Evolutionary conservation across 2,113 vertebrate genomes (phyloP), one percentile per base, ranked within the genome.

Genomic region (Addax nasomaculatus): DNA sequence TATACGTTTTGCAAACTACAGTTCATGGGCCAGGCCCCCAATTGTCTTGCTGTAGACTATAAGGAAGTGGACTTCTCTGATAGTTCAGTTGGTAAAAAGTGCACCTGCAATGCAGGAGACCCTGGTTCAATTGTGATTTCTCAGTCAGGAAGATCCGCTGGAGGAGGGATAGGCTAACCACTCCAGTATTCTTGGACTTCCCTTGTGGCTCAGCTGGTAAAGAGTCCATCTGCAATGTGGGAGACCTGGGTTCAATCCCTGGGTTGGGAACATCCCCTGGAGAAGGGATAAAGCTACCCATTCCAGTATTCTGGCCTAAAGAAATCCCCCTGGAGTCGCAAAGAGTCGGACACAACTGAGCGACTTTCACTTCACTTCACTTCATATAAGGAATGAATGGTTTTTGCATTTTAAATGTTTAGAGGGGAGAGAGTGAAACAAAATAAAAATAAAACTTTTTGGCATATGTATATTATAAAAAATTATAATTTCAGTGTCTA

Each of bases 131-230:
- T 39, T 73, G 19, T 0, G 1, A 73, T 23, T 73, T 11, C 21
- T 12, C 10, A n/a, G 10, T 73, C 1, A 0, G 19, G n/a, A 73
- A 73, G 67, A 73, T 73, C 5, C 0, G 0, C 11, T 73, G 67
- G 19, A 73, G n/a, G 21, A 73, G n/a, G 5, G 67, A 39, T 39
- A 73, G n/a, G 19, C 36, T 70, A 73, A 36, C 10, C 10, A 12
- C 5, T 39, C 67, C 19, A 39, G 67, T 73, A 39, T 73, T 39
- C n/a, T 73, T 73, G 19, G 21, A 12, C 19, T 73, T 39, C 5
- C 67, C n/a, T 39, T 39, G n/a, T 64, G 62, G 7, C 16, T 67
- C 16, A n/a, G 33, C 3, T 67, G 33, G 33, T 67, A n/a, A n/a
- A 67, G 62, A n/a, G 62, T 67, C 33, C 33, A 64, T 7, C 15